Base-by-base conservation (phyloP, 2,797 vertebrate species). In the Sebastes vulpes region DNA sequence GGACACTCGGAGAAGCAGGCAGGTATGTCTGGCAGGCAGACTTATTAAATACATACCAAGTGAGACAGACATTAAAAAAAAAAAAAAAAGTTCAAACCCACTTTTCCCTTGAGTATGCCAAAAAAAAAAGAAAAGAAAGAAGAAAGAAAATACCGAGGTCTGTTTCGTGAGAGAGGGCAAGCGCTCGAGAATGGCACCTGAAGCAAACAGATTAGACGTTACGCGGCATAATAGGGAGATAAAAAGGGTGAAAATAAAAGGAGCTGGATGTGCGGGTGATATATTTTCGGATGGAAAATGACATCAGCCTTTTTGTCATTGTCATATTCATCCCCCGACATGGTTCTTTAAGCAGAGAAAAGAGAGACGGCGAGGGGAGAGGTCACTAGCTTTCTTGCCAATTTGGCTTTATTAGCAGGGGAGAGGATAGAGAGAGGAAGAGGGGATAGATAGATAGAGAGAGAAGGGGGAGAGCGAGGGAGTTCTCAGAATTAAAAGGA, bases 401-500 rank as follows among this genome's bases (percentile, higher is more conserved):
- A 91, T 92, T 91, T 91, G 90, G 80, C 83, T 93, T 92, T 86
- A 93, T 90, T 92, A 92, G 81, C 63, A 72, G 65, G 48, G 84
- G 65, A 82, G 81, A 83, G 73, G 69, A 79, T 25, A 80, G 69
- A 59, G 67, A 63, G 64, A 80, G 75, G 60, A 72, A 56, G 66
- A 46, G 20, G 74, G 38, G 75, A 50, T 21, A 54, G 73, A 84
- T 2, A 23, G 68, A 80, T 71, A 71, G 83, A 82, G 65, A 63
- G 65, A 65, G 63, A 79, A 11, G 5, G 10, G 29, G 35, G 72
- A 54, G 12, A 54, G 87, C 46, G 73, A 72, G 80, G 73, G 83
- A 82, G 80, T 85, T 90, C 87, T 91, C 85, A 32, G 90, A 91
- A 93, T 94, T 87, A 93, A 93, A 90, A 91, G 86, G 84, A 92